Base-by-base conservation (phyloP, 2,113 vertebrate genomes). In the Noturus placidus region DNA sequence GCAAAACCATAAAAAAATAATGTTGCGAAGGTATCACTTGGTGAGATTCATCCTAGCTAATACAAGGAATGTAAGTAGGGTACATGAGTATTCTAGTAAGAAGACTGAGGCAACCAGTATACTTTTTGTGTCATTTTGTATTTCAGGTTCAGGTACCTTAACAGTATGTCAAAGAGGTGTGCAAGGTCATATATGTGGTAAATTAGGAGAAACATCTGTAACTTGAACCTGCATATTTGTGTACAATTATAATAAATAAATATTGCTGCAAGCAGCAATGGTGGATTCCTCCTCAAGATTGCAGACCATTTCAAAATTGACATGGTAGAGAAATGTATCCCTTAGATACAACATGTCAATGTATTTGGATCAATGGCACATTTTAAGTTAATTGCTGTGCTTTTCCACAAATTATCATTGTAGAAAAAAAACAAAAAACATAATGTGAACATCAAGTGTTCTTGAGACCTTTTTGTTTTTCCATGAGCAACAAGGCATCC, bases 221-320 rank as follows among this genome's bases (percentile, higher is more conserved):
- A 61, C 70, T 59, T 20, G 59, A 86, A 61, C 69, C 30, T 74
- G 57, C 22, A 81, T 54, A 42, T 67, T 20, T 61, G 76, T 74
- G 81, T 35, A 88, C 88, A 89, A 89, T 90, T 91, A 89, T 14
- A 27, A 15, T 70, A 14, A 20, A 87, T 80, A 82, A 2, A 42
- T 42, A 42, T 42, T 3, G 38, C 38, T 42, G 38, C 38, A 42
- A 42, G 38, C 38, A 42, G 38, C 38, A 42, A 42, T 42, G 4
- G 38, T 42, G 38, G 38, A 42, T 3, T 42, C 38, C 38, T 42
- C 38, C 38, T 4, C 38, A 42, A 42, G 2, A 42, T 42, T 42
- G 38, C 38, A 42, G 3, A 42, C 38, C 38, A 42, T 42, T 3
- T 42, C 38, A 42, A 42, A 2, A 42, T 42, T 42, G 38, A 42